Percentiles rank a stretch among this genome's conserved stretches.
These are phyloP conservation scores for Enteromius radiatus DNA, from an alignment of 2,797 vertebrate genomes.

Conservation along the genomic window DNA sequence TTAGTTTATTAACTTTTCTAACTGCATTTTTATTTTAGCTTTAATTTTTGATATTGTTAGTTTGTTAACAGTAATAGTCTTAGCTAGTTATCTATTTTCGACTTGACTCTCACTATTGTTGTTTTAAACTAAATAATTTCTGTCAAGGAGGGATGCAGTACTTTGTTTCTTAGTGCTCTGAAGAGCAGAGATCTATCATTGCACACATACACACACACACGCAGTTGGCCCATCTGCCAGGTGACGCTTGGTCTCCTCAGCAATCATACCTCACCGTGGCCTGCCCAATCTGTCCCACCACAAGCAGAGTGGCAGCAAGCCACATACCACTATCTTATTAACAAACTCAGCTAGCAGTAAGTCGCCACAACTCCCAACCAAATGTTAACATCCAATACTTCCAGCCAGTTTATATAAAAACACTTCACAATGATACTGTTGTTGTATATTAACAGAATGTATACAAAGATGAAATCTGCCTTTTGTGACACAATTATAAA, in stretches of 20 bases:
- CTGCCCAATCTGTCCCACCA: constrained; percentile 81
- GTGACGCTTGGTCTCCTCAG: constrained; percentile 76
- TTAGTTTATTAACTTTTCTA: not conserved
- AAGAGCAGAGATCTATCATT: constrained; percentile 3
- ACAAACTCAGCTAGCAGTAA: constrained; percentile 53
- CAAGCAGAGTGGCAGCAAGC: constrained; percentile 75
- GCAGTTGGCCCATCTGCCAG: constrained; percentile 80
- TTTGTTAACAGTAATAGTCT: not conserved
- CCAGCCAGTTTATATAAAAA: constrained; percentile 19
- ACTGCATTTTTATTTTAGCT: not conserved
- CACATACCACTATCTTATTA: constrained; percentile 58
- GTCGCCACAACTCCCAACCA: constrained; percentile 39
- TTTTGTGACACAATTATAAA: not conserved
- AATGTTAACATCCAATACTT: constrained; percentile 24
- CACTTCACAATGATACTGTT: not conserved
- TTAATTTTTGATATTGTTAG: not conserved
- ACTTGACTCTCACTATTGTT: not conserved
- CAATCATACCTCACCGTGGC: constrained; percentile 78
- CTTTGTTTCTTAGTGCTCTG: not conserved
- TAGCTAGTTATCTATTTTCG: not conserved
- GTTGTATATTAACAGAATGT: not conserved
- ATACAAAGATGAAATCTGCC: not conserved
- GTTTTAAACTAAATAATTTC: constrained; percentile 1
- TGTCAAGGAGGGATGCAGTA: not conserved
- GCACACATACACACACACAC: constrained; percentile 14